Evolutionary conservation across 2,888 invertebrate species (phyloP), one percentile per base, ranked within the genome.

Genomic region (Hypolimnas misippus): DNA sequence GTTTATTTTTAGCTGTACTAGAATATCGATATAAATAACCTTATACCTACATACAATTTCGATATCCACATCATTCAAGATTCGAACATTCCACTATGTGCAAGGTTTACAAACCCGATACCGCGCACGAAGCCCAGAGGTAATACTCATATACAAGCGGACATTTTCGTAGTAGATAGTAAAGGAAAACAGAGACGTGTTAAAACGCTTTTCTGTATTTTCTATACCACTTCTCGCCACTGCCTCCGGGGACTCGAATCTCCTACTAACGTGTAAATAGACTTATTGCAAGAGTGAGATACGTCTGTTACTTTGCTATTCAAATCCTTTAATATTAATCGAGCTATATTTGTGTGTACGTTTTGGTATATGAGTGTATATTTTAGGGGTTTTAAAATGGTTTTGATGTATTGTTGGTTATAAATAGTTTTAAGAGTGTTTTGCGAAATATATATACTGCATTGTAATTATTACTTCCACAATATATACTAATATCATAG

Each of bases 201-300:
- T 70, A 69, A 73, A 75, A 76, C 66, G 71, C 72, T 72, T 73
- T 70, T 67, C 63, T 67, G 71, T 70, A 75, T 75, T 74, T 74
- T 70, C 71, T 72, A 70, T 78, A 76, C 75, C 78, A 80, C 74
- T 80, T 80, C 82, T 76, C 75, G 76, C 71, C 70, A 71, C 70
- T 68, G 70, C 70, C 83, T 77, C 69, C 33, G 40, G 82, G 78
- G 82, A 73, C 74, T 73, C 70, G 72, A 76, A 75, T 80, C 75
- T 79, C 73, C 73, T 70, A 76, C 75, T 74, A 77, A 82, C 73
- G 78, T 77, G 78, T 81, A 81, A 83, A 82, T 80, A 75, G 76
- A 81, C 75, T 80, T 83, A 80, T 79, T 77, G 77, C 75, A 76
- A 78, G 70, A 72, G 74, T 74, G 65, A 70, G 67, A 71, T 73